These are phyloP conservation scores for Clunio marinus DNA, from an alignment of 2,888 invertebrate genomes.

Conservation along the genomic window DNA sequence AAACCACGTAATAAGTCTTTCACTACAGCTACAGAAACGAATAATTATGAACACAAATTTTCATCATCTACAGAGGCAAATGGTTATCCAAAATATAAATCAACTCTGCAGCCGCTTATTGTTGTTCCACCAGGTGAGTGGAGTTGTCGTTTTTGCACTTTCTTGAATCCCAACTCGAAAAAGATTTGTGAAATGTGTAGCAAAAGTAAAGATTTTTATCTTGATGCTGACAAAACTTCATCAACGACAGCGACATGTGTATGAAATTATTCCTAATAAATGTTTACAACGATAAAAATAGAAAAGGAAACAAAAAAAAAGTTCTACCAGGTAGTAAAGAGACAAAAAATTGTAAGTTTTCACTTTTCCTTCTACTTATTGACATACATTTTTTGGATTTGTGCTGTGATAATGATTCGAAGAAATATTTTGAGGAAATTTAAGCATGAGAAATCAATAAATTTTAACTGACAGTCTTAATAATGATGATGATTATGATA, in stretches of 20 bases:
- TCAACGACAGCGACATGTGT: slow-evolving; percentile 47
- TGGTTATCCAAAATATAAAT: slow-evolving; percentile 4
- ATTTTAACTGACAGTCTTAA: too few relatives aligned
- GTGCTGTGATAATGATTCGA: too few relatives aligned
- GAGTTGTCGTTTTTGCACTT: slow-evolving; percentile 67
- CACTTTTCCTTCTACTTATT: too few relatives aligned
- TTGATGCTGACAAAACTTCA: slow-evolving; percentile 49
- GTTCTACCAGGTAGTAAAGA: too few relatives aligned
- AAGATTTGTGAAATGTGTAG: slow-evolving; percentile 69
- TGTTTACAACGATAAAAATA: too few relatives aligned
- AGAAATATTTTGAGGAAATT: too few relatives aligned
- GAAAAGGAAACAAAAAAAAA: too few relatives aligned
- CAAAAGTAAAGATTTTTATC: slow-evolving; percentile 52
- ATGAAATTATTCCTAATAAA: too few relatives aligned
- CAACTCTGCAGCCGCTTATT: slow-evolving; percentile 21
- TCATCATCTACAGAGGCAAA: slow-evolving; percentile 15
- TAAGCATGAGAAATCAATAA: too few relatives aligned
- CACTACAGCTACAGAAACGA: slow-evolving; percentile 22
- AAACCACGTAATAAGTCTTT: slow-evolving; percentile 38
- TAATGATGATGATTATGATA: too few relatives aligned
- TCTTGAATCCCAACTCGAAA: slow-evolving; percentile 55
- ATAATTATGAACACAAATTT: slow-evolving; percentile 33
- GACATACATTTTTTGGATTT: too few relatives aligned
- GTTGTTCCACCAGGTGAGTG: slow-evolving; percentile 51
- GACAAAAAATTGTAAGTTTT: too few relatives aligned